Conservation (phyloP, 2,888 invertebrate genomes). For the Drosophila tripunctata region DNA sequence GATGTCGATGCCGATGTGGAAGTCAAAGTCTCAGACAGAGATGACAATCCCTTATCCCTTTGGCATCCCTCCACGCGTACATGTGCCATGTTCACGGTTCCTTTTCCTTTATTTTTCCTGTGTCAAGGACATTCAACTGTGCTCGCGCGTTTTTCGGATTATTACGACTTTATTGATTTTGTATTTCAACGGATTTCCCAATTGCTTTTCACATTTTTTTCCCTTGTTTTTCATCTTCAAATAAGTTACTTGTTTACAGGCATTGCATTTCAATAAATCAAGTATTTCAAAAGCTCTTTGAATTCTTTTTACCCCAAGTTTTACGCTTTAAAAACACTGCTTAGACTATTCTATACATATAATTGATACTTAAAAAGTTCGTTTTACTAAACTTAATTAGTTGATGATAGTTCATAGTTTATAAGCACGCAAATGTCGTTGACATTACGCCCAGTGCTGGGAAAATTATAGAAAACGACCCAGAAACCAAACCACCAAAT, state of each 20-base stretch:
- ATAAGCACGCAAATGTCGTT: not conserved
- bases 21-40: slow-evolving; percentile 29
- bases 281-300: too few relatives aligned
- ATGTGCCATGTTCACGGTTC: slow-evolving; percentile 1
- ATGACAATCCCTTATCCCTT: slow-evolving; percentile 22
- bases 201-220: slow-evolving; percentile 4
- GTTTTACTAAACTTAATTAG: not conserved
- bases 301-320: too few relatives aligned
- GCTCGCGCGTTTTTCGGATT: slow-evolving; percentile 27
- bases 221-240: not conserved
- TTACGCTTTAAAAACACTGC: too few relatives aligned
- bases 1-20: slow-evolving; percentile 10
- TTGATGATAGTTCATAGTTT: not conserved
- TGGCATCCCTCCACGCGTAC: not conserved
- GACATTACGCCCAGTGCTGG: not conserved
- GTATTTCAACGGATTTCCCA: slow-evolving; percentile 24
- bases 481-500: too few relatives aligned
- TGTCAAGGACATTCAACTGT: slow-evolving; percentile 68
- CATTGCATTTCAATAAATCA: too few relatives aligned
- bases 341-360: not conserved
- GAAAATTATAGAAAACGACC: too few relatives aligned
- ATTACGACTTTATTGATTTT: slow-evolving; percentile 47
- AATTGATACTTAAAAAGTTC: slow-evolving; percentile 3
- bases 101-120: not conserved
- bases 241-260: not conserved